These are phyloP conservation scores for Phalacrocorax pelagicus DNA, from an alignment of 2,113 vertebrate species.

Conservation along the genomic window DNA sequence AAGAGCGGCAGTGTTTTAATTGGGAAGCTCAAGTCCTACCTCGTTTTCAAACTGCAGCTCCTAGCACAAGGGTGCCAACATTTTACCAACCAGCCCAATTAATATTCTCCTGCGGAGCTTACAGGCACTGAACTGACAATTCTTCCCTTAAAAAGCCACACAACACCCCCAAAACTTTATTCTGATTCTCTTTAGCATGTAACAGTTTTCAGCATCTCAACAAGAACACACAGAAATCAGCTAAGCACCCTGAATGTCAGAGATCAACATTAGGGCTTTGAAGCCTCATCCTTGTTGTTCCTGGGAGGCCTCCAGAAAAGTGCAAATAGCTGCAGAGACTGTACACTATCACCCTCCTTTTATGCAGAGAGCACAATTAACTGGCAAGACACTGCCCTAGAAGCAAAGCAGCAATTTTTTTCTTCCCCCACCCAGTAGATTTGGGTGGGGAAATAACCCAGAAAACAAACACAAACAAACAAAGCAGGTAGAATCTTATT, in stretches of 20 bases:
- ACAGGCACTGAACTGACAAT: background rate
- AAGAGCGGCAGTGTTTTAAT: background rate
- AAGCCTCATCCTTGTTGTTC: background rate
- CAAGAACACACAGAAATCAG: background rate
- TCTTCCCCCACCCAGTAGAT: fast-evolving
- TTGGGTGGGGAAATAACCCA: background rate
- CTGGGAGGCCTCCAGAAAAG: background rate
- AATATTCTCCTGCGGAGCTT: slow-evolving; percentile 4
- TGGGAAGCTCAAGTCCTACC: background rate
- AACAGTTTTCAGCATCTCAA: background rate
- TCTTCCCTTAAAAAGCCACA: background rate
- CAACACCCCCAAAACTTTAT: background rate
- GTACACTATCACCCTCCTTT: background rate
- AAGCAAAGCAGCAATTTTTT: background rate
- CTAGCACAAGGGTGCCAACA: background rate
- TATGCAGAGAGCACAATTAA: background rate
- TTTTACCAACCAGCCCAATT: background rate
- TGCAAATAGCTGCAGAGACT: background rate
- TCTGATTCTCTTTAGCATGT: background rate
- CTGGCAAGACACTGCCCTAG: background rate
- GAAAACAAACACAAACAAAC: background rate
- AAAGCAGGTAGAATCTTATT: background rate
- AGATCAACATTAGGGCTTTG: background rate
- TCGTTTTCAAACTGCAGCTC: background rate
- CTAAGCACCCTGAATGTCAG: background rate